Base-by-base conservation (phyloP, 2,113 vertebrate genomes). In the Tylochromis polylepis region DNA sequence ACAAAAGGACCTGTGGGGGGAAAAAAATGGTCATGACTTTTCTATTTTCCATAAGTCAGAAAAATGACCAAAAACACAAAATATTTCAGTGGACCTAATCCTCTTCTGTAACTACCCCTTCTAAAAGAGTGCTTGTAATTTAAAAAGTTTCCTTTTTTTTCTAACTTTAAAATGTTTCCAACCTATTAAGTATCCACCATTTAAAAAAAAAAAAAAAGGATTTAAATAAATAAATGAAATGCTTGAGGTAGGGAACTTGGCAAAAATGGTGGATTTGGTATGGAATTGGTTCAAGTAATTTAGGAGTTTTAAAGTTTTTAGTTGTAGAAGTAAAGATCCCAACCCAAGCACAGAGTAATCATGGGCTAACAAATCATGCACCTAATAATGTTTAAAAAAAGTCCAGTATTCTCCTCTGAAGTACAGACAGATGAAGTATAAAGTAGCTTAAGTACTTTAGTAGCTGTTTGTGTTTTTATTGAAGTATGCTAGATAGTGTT, bases 301-400 rank as follows among this genome's bases (percentile, higher is more conserved):
- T 72, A 18, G 22, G 15, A 18, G 22, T 72, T 72, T 72, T 72
- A 46, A 72, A 43, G 67, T 6, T 46, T 72, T 72, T 49, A 49
- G 41, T 75, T 75, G 41, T 46, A 75, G 41, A 27, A 29, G 24
- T 49, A 75, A 29, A 49, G 41, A 18, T 75, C 24, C 16, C 9
- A 29, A 29, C 24, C 24, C 41, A 51, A 29, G 24, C 5, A 49
- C 24, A 18, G 24, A 43, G 22, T 72, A 85, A 78, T 14, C 11
- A 18, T n/a, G n/a, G 5, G n/a, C 46, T 46, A 88, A 80, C 7
- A 34, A 84, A 29, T 51, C 1, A 36, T 62, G 5, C 3, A 83
- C 1, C 2, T 46, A 18, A 24, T 59, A 43, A 10, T 41, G 51
- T 62, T 53, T 29, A 0, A 43, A 43, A 70, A 55, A 18, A 65